phyloP scores from a whole-genome alignment of 1,140 invertebrate genomes.

The Heliconius hewitsoni region DNA sequence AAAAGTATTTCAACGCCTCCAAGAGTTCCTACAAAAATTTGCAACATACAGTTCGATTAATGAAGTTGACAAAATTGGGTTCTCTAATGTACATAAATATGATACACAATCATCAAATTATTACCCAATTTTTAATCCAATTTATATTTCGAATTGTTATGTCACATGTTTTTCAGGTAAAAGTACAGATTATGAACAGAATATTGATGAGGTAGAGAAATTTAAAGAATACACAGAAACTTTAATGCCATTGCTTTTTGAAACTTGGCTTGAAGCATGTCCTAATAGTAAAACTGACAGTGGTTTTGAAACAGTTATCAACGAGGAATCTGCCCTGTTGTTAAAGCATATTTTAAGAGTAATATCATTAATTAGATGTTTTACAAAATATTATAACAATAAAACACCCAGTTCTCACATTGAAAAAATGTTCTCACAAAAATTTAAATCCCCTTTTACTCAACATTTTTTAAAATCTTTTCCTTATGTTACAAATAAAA shows the following conservation, averaged over 20 bases:
- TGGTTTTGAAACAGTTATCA: slow-evolving; percentile 74
- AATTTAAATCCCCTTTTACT: slow-evolving; percentile 77
- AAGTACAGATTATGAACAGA: slow-evolving; percentile 48
- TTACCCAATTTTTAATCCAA: slow-evolving; percentile 58
- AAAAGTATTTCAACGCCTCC: slow-evolving; percentile 86
- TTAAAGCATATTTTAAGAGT: slow-evolving; percentile 82
- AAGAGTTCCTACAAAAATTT: slow-evolving; percentile 82
- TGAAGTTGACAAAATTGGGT: slow-evolving; percentile 30
- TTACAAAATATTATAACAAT: slow-evolving; percentile 70
- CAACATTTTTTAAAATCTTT: slow-evolving; percentile 81
- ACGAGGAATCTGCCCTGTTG: slow-evolving; percentile 81
- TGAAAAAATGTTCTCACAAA: slow-evolving; percentile 75
- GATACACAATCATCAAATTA: slow-evolving; percentile 50
- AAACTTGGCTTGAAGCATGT: slow-evolving; percentile 87
- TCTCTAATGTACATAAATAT: slow-evolving; percentile 33
- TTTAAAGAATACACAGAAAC: slow-evolving; percentile 82
- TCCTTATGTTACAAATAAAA: slow-evolving; percentile 78
- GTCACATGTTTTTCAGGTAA: slow-evolving; percentile 66
- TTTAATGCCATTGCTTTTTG: slow-evolving; percentile 86
- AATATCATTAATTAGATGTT: slow-evolving; percentile 80
- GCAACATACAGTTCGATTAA: slow-evolving; percentile 54
- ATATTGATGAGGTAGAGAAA: slow-evolving; percentile 68
- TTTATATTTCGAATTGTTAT: slow-evolving; percentile 54
- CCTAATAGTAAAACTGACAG: slow-evolving; percentile 69
- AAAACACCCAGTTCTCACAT: slow-evolving; percentile 63